phyloP scores from a whole-genome alignment of 92 coral and sea anemone genomes.

The Virgularia gustaviana region DNA sequence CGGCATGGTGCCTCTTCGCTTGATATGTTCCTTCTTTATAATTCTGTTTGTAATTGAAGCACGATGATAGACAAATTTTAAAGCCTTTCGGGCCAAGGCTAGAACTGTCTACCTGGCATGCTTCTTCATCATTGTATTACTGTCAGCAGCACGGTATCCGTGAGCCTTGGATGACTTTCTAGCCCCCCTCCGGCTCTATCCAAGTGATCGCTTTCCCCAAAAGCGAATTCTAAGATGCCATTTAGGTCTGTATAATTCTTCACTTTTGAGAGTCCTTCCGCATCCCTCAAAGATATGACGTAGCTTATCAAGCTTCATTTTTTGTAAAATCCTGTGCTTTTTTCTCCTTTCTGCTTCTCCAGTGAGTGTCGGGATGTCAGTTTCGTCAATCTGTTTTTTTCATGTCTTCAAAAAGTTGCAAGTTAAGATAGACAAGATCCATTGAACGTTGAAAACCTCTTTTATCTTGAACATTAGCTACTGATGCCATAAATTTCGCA shows the following conservation, averaged over 20 bases:
- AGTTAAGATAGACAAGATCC: not conserved
- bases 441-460: not conserved
- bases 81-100: not conserved
- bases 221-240: constrained; percentile 22
- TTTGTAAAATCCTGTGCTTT: not conserved
- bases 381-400: constrained; percentile 1
- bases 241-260: constrained; percentile 47
- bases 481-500: constrained; percentile 21
- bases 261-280: constrained; percentile 41
- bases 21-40: constrained; percentile 54
- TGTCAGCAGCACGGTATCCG: constrained; percentile 32
- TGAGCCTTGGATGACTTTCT: constrained; percentile 48
- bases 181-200: constrained; percentile 35
- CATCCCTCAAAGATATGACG: constrained; percentile 38
- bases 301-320: constrained; percentile 12
- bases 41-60: constrained; percentile 58
- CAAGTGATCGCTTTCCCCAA: constrained; percentile 25
- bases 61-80: constrained; percentile 20
- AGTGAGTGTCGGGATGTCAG: not conserved
- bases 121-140: constrained; percentile 24
- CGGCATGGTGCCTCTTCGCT: constrained; percentile 64
- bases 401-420: constrained; percentile 16
- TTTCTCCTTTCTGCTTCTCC: constrained; percentile 24
- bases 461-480: constrained; percentile 36
- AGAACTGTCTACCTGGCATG: constrained; percentile 49